These are phyloP conservation scores for Thereva unica DNA, from an alignment of 2,888 invertebrate species.

Conservation along the genomic window DNA sequence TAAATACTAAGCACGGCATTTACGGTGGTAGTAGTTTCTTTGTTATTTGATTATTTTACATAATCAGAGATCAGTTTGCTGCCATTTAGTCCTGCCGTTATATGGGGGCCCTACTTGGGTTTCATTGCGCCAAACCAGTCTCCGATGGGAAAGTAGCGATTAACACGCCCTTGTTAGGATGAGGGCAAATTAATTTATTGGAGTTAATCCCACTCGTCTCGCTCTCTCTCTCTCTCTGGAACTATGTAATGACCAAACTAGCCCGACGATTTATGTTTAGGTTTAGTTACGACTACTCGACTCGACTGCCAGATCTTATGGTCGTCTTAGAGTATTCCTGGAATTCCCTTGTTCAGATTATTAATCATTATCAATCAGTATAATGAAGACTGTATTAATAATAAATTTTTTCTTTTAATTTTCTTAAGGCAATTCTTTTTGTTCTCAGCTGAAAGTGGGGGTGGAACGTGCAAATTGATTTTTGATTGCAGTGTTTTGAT, in stretches of 20 bases:
- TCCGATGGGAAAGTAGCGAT: conserved; percentile 29
- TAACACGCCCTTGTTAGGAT: conserved; percentile 40
- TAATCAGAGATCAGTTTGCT: conserved; percentile 38
- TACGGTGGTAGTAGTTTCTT: conserved; percentile 28
- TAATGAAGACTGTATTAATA: too few species aligned
- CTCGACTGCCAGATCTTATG: background rate
- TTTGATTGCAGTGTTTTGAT: too few species aligned
- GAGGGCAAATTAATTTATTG: conserved; percentile 41
- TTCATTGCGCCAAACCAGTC: conserved; percentile 24
- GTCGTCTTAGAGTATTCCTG: background rate
- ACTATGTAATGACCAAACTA: conserved; percentile 35
- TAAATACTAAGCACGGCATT: conserved; percentile 39
- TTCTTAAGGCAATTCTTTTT: too few species aligned
- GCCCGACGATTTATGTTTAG: conserved; percentile 32
- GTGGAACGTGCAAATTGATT: too few species aligned
- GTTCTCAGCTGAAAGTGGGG: too few species aligned
- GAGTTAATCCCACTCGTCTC: conserved; percentile 39
- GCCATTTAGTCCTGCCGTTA: conserved; percentile 22
- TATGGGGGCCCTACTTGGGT: conserved; percentile 28
- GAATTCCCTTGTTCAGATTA: background rate
- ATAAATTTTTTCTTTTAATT: too few species aligned
- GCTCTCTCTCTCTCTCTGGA: background rate
- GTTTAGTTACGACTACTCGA: background rate
- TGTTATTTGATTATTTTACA: conserved; percentile 41
- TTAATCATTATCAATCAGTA: too few species aligned